These are phyloP conservation scores for Hyperoplus immaculatus DNA, from an alignment of 2,797 vertebrate genomes.

Conservation along the genomic window DNA sequence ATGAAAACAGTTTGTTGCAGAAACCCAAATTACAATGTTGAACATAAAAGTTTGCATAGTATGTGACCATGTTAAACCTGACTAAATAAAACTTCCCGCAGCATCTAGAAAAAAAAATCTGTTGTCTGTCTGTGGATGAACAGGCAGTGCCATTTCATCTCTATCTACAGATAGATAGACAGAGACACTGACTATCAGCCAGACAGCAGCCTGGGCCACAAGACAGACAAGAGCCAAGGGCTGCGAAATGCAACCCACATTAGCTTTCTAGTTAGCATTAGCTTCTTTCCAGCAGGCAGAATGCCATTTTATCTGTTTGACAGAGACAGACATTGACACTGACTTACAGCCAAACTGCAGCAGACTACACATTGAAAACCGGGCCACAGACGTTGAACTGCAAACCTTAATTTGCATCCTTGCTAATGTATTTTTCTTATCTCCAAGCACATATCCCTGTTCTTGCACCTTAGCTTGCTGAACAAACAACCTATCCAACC, in stretches of 20 bases:
- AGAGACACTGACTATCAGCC: background rate
- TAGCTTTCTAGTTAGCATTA: background rate
- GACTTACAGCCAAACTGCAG: background rate
- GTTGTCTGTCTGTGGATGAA: background rate
- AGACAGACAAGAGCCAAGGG: background rate
- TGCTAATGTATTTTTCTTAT: constrained; percentile 1
- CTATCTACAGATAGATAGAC: background rate
- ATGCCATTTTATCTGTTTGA: background rate
- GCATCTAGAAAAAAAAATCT: background rate
- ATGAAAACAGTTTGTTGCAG: no score
- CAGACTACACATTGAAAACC: background rate
- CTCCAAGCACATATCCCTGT: background rate
- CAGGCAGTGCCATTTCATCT: background rate
- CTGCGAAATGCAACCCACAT: background rate
- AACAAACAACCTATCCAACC: background rate
- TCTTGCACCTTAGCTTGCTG: constrained; percentile 1
- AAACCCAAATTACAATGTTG: no score
- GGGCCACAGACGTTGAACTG: background rate
- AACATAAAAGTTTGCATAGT: no score
- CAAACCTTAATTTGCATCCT: background rate
- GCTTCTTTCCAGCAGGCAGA: background rate
- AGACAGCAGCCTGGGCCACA: background rate
- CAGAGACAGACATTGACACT: background rate
- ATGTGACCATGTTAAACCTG: no score
- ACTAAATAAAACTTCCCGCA: background rate